Evolutionary conservation across 1,140 invertebrate species (phyloP).

Genomic region (Pemphigus obesinymphae): DNA sequence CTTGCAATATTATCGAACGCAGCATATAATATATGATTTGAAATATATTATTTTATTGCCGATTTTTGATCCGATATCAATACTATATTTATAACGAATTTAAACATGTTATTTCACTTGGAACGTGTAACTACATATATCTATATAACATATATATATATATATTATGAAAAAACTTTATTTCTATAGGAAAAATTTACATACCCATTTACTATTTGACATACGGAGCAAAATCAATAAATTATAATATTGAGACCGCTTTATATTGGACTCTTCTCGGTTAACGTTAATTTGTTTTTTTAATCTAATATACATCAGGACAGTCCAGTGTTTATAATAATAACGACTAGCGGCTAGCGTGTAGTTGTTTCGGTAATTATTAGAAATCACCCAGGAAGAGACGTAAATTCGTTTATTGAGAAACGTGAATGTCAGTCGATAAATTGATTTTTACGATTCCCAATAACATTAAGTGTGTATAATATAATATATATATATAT

Average conservation of each 20-base stretch:
- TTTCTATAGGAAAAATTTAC: neutral
- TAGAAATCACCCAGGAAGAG: neutral
- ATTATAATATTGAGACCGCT: neutral
- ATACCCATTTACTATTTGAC: neutral
- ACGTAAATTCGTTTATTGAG: neutral
- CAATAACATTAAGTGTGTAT: neutral
- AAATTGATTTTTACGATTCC: constrained; percentile 3
- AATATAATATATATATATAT: neutral
- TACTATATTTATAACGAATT: no score
- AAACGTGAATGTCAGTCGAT: neutral
- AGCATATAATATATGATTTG: neutral
- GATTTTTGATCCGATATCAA: neutral
- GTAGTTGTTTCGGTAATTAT: neutral
- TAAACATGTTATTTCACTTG: no score
- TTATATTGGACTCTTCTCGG: neutral
- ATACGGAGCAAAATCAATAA: no score
- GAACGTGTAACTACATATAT: no score
- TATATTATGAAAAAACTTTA: no score
- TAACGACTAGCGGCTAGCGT: neutral
- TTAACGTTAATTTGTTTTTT: neutral
- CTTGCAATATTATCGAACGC: neutral
- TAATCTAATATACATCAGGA: neutral
- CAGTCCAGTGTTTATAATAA: no score
- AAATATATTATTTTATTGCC: neutral
- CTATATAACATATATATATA: no score